Base-by-base conservation (phyloP, 1,140 invertebrate species). In the Drosophila aff. region DNA sequence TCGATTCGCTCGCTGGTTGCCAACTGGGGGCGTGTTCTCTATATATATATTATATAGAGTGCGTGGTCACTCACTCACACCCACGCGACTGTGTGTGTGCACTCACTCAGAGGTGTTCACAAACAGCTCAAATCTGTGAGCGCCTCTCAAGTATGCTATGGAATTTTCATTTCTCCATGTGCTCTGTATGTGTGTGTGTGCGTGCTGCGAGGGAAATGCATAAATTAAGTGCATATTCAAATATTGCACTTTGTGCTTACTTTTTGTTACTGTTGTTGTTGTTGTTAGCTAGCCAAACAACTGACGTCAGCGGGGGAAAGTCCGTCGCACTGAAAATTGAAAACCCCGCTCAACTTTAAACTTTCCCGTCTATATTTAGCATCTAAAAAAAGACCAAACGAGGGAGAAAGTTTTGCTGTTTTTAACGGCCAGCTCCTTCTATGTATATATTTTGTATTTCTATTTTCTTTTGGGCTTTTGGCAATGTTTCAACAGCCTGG, bases 181-280 rank as follows among this genome's bases (percentile, higher is more conserved):
- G 15, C 2, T 40, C 61, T 52, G 33, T 31, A 33, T 33, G 33
- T 21, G 31, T 33, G 33, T 21, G 31, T 26, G 21, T 63, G 40
- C 36, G 21, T 40, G 46, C 15, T 40, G 23, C 36, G 28, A 18
- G 52, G 50, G 40, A 65, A 33, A 46, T 85, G 83, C 76, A 87
- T 83, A 83, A 89, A 89, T 89, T 89, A 86, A 66, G 61, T 79
- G 53, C 74, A 67, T 79, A 89, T 87, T 89, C 82, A 60, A 83
- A 83, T 79, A 89, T 85, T 77, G 76, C 76, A 73, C 61, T 62
- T 61, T 79, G 76, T 71, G 23, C 15, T 55, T 55, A 16, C 15
- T 55, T 53, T 53, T 21, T 23, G 33, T 23, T 55, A 16, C 31
- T 55, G 13, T 38, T 57, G 16, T 40, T 57, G 6, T 40, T 57